A percentile compares a stretch with the other conserved stretches of the same genome.
These are phyloP conservation scores for Drosophila virilis DNA, from an alignment of 1,140 invertebrate species.

Conservation along the genomic window DNA sequence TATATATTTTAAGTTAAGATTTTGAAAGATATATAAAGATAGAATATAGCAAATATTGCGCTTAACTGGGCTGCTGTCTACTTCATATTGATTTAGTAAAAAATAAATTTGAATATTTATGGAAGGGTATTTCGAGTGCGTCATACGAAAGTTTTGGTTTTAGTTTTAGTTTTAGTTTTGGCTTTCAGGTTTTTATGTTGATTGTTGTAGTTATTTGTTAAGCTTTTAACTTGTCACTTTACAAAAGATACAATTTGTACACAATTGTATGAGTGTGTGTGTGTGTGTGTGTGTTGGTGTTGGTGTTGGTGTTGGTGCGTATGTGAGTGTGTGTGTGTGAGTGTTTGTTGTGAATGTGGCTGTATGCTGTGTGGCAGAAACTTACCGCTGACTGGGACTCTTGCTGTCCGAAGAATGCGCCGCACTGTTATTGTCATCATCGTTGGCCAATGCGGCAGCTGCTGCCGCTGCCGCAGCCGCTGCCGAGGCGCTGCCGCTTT, in stretches of 20 bases:
- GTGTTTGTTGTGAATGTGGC: conserved; percentile 8
- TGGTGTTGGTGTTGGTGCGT: conserved; percentile 20
- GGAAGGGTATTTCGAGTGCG: conserved; percentile 5
- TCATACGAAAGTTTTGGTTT: neutral
- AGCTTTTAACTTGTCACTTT: conserved; percentile 44
- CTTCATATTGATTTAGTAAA: too few relatives aligned
- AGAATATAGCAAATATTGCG: too few relatives aligned
- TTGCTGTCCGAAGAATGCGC: conserved; percentile 88
- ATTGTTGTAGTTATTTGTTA: conserved; percentile 40
- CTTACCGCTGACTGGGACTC: conserved; percentile 88
- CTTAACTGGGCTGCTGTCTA: too few relatives aligned
- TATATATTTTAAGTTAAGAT: too few relatives aligned
- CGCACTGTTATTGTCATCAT: conserved; percentile 87
- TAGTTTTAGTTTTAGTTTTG: neutral
- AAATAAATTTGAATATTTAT: too few relatives aligned
- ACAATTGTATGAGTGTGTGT: conserved; percentile 10
- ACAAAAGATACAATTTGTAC: conserved; percentile 9
- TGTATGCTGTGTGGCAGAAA: conserved; percentile 19
- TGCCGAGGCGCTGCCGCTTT: conserved; percentile 40
- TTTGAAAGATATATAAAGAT: too few relatives aligned
- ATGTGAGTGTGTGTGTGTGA: conserved; percentile 24
- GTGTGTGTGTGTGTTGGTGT: conserved; percentile 27
- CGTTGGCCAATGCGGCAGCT: conserved; percentile 82
- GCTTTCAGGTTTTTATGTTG: conserved; percentile 7
- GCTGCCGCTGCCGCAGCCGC: conserved; percentile 33